Percentiles rank a stretch among this genome's conserved stretches.
Conservation (phyloP, 2,113 vertebrate species). For the Onychostruthus taczanowskii region DNA sequence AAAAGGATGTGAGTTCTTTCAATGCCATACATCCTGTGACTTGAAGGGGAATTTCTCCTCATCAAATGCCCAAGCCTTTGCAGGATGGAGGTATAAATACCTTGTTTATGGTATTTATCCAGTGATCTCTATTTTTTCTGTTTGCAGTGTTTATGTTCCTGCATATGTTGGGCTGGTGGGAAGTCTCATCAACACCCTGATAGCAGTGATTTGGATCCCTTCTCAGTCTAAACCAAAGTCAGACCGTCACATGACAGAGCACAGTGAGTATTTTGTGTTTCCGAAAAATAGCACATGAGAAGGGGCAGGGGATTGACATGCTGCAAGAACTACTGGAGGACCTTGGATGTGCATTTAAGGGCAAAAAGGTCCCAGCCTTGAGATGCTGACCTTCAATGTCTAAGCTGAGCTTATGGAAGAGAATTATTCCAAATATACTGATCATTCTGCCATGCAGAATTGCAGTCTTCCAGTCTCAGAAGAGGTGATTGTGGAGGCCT, state of each 20-base stretch:
- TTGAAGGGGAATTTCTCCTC: background rate
- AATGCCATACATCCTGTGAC: background rate
- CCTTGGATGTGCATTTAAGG: background rate
- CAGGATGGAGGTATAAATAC: background rate
- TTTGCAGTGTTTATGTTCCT: slow-evolving; percentile 77
- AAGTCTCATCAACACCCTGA: slow-evolving; percentile 73
- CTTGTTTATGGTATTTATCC: background rate
- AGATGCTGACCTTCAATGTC: background rate
- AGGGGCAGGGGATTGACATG: background rate
- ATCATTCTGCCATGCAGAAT: background rate
- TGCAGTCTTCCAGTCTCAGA: background rate
- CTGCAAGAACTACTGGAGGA: background rate
- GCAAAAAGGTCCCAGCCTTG: background rate
- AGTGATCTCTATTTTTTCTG: background rate
- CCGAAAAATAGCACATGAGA: background rate
- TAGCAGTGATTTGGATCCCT: slow-evolving; percentile 84
- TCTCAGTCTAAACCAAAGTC: slow-evolving; percentile 74
- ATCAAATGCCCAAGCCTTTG: background rate
- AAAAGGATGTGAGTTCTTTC: background rate
- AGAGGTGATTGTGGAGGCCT: background rate
- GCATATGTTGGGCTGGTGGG: slow-evolving; percentile 71
- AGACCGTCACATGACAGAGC: background rate
- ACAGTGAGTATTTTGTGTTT: slow-evolving; percentile 67
- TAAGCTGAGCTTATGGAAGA: background rate
- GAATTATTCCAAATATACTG: background rate